Evolutionary conservation across 37 sponge, comb jelly and placozoan genomes (phyloP), one percentile per base, ranked within the genome.

Genomic region (Cladorhizidae sp.): DNA sequence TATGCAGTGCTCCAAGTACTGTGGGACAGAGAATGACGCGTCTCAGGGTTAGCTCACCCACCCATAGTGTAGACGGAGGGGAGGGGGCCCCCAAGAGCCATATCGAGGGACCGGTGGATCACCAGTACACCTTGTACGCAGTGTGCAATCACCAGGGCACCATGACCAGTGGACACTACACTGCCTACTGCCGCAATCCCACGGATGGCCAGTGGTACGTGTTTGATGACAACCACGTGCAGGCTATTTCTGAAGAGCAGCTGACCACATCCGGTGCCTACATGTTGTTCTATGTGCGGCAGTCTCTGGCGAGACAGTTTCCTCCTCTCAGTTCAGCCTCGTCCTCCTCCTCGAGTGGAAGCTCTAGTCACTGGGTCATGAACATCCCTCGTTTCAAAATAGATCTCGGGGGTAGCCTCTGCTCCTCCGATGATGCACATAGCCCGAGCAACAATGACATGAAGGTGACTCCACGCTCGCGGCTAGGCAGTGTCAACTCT

Each of bases 161-260:
- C 64, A 82, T 97, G 92, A 87, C 32, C 35, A 54, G 85, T 5
- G 97, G 97, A 0, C 97, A 97, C 87, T 97, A 97, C 78, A 94
- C 88, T 14, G 92, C 97, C 28, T 84, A 61, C 59, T 97, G 97
- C 56, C 67, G 64, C 50, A 91, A 86, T 40, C 93, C 93, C 1
- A 73, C 70, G 20, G 81, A 81, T 38, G 70, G 78, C 0, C 45
- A 75, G 31, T 97, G 97, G 97, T 91, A 92, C 74, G 36, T 37
- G 25, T 88, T 73, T 50, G 95, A 97, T 75, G 97, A 97, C 65
- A 76, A 45, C n/a, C 40, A 36, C 0, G 92, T 97, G 26, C 74
- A 88, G 23, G 75, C 81, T 37, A 59, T 94, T 3, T 38, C 80
- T 21, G 83, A 85, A 32, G 76, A 85, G 29, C 76, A 87, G 38